Conservation (phyloP, 2,888 invertebrate genomes). For the Megalurothrips usitatus region DNA sequence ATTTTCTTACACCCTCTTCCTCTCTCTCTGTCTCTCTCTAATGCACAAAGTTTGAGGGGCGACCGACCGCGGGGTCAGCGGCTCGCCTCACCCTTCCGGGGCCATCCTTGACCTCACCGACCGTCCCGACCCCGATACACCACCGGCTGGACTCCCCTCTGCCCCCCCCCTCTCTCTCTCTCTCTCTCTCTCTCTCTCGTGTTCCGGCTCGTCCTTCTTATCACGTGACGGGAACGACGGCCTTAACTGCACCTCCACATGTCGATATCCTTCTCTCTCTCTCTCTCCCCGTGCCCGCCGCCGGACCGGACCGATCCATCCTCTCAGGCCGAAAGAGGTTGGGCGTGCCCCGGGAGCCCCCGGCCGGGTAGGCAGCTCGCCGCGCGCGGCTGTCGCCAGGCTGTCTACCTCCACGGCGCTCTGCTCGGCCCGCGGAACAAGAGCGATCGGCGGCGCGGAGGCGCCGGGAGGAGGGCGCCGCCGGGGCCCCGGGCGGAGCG, state of each 20-base stretch:
- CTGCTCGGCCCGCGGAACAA: not conserved
- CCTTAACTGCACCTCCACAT: too few species aligned
- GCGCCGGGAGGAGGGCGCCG: too few species aligned
- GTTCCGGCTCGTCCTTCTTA: too few species aligned
- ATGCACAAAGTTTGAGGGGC: slow-evolving; percentile 6
- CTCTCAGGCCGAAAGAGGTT: not conserved
- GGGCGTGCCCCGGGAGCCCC: not conserved
- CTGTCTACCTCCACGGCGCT: not conserved
- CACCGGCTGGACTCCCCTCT: not conserved
- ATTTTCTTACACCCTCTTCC: not conserved
- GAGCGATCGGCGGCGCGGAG: too few species aligned
- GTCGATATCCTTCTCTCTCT: not conserved
- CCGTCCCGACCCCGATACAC: not conserved
- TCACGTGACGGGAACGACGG: too few species aligned
- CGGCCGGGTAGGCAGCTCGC: not conserved
- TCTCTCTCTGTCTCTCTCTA: not conserved
- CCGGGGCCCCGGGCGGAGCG: too few species aligned
- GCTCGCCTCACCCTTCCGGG: not conserved
- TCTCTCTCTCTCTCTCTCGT: not conserved
- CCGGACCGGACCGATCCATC: too few species aligned
- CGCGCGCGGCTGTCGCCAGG: not conserved
- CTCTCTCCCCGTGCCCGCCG: not conserved
- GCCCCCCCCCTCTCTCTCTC: not conserved
- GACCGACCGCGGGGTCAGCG: not conserved
- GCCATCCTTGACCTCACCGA: not conserved